Evolutionary conservation across 2,113 vertebrate species (phyloP), one percentile per base, ranked within the genome.

Genomic region (Sinocyclocheilus anshuiensis): DNA sequence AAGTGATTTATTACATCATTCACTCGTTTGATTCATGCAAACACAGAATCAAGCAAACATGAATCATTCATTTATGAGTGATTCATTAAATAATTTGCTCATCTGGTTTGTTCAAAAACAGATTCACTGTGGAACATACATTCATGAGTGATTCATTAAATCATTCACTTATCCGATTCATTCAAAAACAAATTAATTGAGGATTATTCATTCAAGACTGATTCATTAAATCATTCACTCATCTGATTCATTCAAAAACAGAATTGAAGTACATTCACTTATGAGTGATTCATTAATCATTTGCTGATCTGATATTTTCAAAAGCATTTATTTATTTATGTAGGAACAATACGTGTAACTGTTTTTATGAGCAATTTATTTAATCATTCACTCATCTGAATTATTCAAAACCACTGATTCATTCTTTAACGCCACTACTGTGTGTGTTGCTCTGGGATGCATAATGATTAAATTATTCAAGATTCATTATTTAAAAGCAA

Each of bases 401-500:
- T 61, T 22, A 22, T 22, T 72, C 36, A 72, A 72, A n/a, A 72
- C 9, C 20, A 42, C 20, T 42, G 69, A 12, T 42, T 72, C 39
- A n/a, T 42, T 42, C 36, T 6, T 33, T 42, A 42, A 72, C 1
- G 0, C 33, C 33, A 22, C 16, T 67, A 29, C n/a, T 71, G 69
- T 42, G 69, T 39, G 67, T 39, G 8, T 11, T 39, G 18, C 69
- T 72, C 33, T 39, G 20, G 36, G 69, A 72, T 72, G 18, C 4
- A 33, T 18, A 42, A 42, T 36, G 10, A 39, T 72, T 72, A 4
- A 61, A 3, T 22, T 2, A 3, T 59, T 57, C 55, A 57, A 20
- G 57, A 59, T 59, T 59, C 20, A 61, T 61, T 61, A 61, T 61
- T 61, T 61, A 67, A 67, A 67, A 67, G 63, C n/a, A 67, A 67